Base-by-base conservation (phyloP, 2,888 invertebrate genomes). In the Standfussiana lucernea region DNA sequence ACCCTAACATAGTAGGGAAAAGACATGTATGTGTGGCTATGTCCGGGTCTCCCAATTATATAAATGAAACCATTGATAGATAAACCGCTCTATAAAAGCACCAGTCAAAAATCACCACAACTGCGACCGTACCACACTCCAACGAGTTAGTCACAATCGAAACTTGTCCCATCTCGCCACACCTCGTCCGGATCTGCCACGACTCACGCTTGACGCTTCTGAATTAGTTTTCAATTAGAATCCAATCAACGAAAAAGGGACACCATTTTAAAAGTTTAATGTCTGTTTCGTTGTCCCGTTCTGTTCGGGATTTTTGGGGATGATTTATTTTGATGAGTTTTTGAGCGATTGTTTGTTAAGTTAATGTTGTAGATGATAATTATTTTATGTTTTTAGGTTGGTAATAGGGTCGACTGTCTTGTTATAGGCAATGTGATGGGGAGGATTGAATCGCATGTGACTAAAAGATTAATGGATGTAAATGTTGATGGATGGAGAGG, bases 141-240 rank as follows among this genome's bases (percentile, higher is more conserved):
- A 61, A 65, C 61, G 77, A 83, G 47, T 83, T 83, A 35, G 37
- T 62, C 72, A 77, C 56, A 74, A 70, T 70, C 18, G 61, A 82
- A 88, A 88, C 72, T 85, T 88, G 69, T 78, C 64, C 59, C 37
- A 65, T 67, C 66, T 64, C 56, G 7, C 18, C 53, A 47, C 28
- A 59, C 65, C 71, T 64, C 40, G 11, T 15, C 42, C 66, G 35
- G 37, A 53, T 42, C 42, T 59, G 50, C 24, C 83, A 42, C 62
- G 47, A 66, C 56, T 72, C 66, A 32, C 59, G 40, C 64, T 64
- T 69, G 59, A 61, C 72, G 45, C 24, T 69, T 40, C 28, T 40
- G 35, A 83, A 88, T 83, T 88, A 77, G 77, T 88, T 88, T 77
- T 45, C 77, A 86, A 86, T 86, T 86, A 35, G 73, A 86, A 79